A percentile compares a stretch with the other conserved stretches of the same genome.
Conservation (phyloP, 1,140 invertebrate species). For the Drosophila micromelanica region DNA sequence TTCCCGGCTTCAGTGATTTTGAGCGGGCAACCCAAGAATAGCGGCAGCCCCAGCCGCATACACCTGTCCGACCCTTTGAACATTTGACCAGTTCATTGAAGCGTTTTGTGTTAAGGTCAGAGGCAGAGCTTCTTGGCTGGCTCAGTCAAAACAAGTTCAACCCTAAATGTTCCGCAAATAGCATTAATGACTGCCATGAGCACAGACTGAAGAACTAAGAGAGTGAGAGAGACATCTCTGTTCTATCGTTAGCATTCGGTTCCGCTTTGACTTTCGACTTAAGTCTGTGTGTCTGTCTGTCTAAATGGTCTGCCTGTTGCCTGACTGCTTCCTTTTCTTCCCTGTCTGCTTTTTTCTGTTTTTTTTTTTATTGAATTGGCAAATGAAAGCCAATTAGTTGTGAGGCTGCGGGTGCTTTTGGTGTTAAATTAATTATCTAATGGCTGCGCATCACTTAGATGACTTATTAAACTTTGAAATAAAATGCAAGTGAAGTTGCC, state of each 20-base stretch:
- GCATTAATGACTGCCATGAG: slow-evolving; percentile 65
- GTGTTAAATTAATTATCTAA: slow-evolving; percentile 81
- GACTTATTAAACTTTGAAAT: slow-evolving; percentile 72
- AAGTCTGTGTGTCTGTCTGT: slow-evolving; percentile 21
- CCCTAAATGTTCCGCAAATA: slow-evolving; percentile 63
- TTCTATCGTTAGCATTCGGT: slow-evolving; percentile 10
- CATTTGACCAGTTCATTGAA: slow-evolving; percentile 77
- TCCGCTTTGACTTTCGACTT: slow-evolving; percentile 45
- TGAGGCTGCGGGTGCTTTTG: slow-evolving; percentile 39
- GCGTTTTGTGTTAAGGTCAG: slow-evolving; percentile 55
- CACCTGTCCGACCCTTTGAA: slow-evolving; percentile 55
- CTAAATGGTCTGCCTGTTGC: neutral
- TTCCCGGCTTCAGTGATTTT: slow-evolving; percentile 64
- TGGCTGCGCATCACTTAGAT: slow-evolving; percentile 47
- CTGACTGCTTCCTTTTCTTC: neutral
- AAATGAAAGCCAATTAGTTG: slow-evolving; percentile 78
- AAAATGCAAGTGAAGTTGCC: slow-evolving; percentile 54
- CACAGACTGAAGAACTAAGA: slow-evolving; percentile 13
- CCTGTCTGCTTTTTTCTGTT: slow-evolving; percentile 16
- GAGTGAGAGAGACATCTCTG: slow-evolving; percentile 12
- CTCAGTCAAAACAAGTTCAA: slow-evolving; percentile 22
- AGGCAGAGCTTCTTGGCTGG: slow-evolving; percentile 3
- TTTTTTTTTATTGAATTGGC: slow-evolving; percentile 55
- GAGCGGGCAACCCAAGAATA: slow-evolving; percentile 25
- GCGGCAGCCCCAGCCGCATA: slow-evolving; percentile 5